phyloP scores from a whole-genome alignment of 2,113 vertebrate genomes.

The Vidua chalybeata region DNA sequence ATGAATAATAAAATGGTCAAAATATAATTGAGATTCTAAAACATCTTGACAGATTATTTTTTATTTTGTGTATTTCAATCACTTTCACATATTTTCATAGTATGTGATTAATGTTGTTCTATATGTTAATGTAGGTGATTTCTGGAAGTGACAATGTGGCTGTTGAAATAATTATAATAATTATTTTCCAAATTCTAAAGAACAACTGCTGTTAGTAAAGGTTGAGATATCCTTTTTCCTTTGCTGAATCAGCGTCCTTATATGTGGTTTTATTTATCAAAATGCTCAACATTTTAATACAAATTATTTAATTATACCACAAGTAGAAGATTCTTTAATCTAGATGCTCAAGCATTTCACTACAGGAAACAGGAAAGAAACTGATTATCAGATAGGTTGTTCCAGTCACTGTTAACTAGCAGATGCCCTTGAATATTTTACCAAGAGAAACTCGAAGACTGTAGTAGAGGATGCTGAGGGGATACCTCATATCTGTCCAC shows the following conservation, averaged over 20 bases:
- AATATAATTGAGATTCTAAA: neutral
- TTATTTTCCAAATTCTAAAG: neutral
- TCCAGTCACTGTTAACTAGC: neutral
- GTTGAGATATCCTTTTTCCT: neutral
- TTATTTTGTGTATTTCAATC: neutral
- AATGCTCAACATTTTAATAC: neutral
- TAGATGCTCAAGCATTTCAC: neutral
- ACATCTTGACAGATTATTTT: neutral
- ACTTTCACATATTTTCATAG: neutral
- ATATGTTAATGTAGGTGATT: neutral
- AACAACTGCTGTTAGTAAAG: neutral
- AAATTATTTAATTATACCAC: slow-evolving; percentile 1
- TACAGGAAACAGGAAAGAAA: neutral
- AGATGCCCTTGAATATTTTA: neutral
- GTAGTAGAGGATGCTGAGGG: neutral
- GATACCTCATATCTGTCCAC: neutral
- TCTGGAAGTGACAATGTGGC: neutral
- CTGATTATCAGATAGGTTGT: neutral
- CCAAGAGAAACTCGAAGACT: neutral
- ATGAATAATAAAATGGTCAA: neutral
- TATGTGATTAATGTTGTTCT: neutral
- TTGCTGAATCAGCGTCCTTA: neutral
- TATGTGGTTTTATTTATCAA: neutral
- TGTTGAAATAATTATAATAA: neutral
- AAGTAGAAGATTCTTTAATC: neutral